Evolutionary conservation across 1,140 invertebrate genomes (phyloP), one percentile per base, ranked within the genome.

Genomic region (Delia radicum): DNA sequence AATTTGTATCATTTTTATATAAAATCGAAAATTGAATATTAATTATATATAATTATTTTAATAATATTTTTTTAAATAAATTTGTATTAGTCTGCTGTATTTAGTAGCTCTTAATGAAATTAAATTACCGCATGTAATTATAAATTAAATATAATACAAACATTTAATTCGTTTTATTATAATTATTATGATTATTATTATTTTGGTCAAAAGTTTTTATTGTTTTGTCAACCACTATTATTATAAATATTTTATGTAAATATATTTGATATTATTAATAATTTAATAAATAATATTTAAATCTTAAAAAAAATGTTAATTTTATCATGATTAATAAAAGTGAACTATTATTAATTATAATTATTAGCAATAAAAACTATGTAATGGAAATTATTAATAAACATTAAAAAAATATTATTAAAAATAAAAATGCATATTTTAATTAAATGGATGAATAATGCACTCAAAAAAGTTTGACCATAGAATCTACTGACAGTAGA

Each of bases 321-420:
- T 55, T 55, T 55, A 7, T 55, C 8, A 55, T 24, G 48, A 55
- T 55, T 55, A 21, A 69, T 21, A 33, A 33, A 69, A 69, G 6
- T 27, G 24, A 69, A 69, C 21, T 37, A 69, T 37, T 69, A 69
- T 69, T 69, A 69, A 69, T 37, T 69, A n/a, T n/a, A 69, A 69
- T 33, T 31, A 69, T n/a, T 69, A 69, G 65, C 29, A 69, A 69
- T 33, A 69, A 33, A 55, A 69, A 69, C 31, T 69, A 33, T 69
- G 65, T 69, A 69, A 69, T 21, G 65, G 29, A 69, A 37, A 33
- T 69, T n/a, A 69, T 69, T 69, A 67, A 69, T 69, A 69, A 69
- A 69, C 29, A 69, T 69, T 69, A 69, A 15, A 42, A 42, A 42
- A 10, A 42, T 42, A 42, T 67, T 67, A 55, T 67, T 67, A 37